Evolutionary conservation across 2,888 invertebrate genomes (phyloP).

Genomic region (Toxonevra muliebris): DNA sequence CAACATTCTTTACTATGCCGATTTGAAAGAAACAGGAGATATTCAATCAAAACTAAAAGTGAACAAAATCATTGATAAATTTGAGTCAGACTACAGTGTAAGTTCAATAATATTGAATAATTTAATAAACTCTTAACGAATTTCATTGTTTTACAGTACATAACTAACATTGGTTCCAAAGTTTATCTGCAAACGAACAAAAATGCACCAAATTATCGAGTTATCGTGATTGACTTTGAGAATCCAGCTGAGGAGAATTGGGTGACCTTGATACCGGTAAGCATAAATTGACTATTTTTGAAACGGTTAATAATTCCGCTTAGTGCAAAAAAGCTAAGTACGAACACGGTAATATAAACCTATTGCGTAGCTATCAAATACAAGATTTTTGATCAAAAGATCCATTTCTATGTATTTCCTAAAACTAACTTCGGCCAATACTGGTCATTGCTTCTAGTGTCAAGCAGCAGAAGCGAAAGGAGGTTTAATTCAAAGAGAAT

Average conservation of each 20-base stretch:
- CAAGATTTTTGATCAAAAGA: no score
- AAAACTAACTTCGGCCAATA: no score
- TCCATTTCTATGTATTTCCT: no score
- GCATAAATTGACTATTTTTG: no score
- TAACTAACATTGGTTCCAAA: slow-evolving; percentile 85
- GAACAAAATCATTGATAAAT: slow-evolving; percentile 84
- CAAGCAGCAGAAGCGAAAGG: no score
- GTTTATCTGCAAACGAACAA: slow-evolving; percentile 92
- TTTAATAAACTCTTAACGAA: background rate
- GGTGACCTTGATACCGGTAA: slow-evolving; percentile 78
- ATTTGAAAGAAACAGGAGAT: slow-evolving; percentile 73
- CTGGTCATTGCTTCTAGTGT: no score
- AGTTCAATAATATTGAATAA: slow-evolving; percentile 40
- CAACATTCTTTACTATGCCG: slow-evolving; percentile 87
- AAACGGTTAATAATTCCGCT: no score
- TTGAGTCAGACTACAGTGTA: slow-evolving; percentile 95
- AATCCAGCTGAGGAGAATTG: slow-evolving; percentile 80
- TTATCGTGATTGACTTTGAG: slow-evolving; percentile 83
- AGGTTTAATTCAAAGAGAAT: no score
- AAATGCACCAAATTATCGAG: slow-evolving; percentile 89
- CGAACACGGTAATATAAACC: no score
- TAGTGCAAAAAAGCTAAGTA: no score
- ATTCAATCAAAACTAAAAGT: slow-evolving; percentile 75
- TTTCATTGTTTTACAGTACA: slow-evolving; percentile 71
- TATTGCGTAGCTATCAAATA: no score